Evolutionary conservation across 2,888 invertebrate species (phyloP), one percentile per base, ranked within the genome.

Genomic region (Linyphia triangularis): DNA sequence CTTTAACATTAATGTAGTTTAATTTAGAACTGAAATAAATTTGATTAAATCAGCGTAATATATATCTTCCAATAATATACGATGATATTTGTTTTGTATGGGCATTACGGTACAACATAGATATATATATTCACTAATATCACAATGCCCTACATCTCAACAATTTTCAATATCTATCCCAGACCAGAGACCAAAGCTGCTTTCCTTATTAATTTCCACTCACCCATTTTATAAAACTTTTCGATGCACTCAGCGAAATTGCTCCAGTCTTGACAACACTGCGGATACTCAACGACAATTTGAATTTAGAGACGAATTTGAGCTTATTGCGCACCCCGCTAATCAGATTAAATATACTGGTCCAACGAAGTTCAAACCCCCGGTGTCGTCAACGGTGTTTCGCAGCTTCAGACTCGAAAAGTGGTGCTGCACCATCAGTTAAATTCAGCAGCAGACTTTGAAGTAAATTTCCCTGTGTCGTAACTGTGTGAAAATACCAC

Each of bases 201-300:
- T 33, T 67, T 33, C 28, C 33, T 67, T 67, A 79, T 79, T 79
- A 82, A 82, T 72, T 72, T 61, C 40, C 24, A 19, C 33, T n/a
- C 33, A 26, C n/a, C 28, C 59, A 22, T 70, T 77, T 72, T 70
- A 51, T 51, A 82, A 82, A 82, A 82, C 82, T 82, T 82, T 82
- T 61, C 28, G 26, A 82, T 72, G 30, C 61, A 61, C 61, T 82
- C 82, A 82, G 82, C 82, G 72, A 82, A 82, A 82, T 37, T 82
- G 30, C 30, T 16, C 16, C 75, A 26, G 13, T n/a, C 24, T 7
- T 72, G 22, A 30, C 51, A 37, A 10, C 69, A 22, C 7, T 26
- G 33, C n/a, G 37, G 59, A 28, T 33, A 33, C 57, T 22, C 63
- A 63, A 77, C 77, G 7, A 30, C n/a, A 40, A 40, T 63, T 63